Evolutionary conservation across 2,888 invertebrate species (phyloP).

Genomic region (Rhingia campestris): DNA sequence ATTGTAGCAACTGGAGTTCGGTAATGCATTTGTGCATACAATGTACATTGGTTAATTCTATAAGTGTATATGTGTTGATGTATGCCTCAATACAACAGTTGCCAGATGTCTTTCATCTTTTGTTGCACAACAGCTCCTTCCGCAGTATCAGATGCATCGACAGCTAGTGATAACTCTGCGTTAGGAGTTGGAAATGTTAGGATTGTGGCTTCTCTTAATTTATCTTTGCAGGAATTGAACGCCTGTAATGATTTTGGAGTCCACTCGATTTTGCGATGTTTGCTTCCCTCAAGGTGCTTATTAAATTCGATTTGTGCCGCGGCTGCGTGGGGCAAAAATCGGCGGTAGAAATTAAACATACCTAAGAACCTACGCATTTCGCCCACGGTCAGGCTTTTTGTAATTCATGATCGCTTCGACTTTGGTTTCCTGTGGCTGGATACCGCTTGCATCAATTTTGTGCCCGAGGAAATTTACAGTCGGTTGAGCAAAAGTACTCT

Average conservation of each 20-base stretch:
- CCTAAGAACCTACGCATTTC: slow-evolving; percentile 74
- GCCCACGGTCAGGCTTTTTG: slow-evolving; percentile 48
- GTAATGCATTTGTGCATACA: no score
- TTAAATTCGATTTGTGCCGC: slow-evolving; percentile 37
- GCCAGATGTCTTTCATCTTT: neutral
- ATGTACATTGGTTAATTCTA: no score
- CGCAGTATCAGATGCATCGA: slow-evolving; percentile 13
- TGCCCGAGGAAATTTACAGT: slow-evolving; percentile 66
- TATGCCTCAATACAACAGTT: no score
- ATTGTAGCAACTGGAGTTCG: no score
- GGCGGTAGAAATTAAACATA: slow-evolving; percentile 69
- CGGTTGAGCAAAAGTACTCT: slow-evolving; percentile 54
- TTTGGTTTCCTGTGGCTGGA: slow-evolving; percentile 51
- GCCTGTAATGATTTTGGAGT: slow-evolving; percentile 12
- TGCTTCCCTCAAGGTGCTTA: slow-evolving; percentile 41
- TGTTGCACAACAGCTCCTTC: slow-evolving; percentile 34
- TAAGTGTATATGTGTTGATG: no score
- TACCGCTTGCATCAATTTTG: slow-evolving; percentile 37
- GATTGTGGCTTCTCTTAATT: neutral
- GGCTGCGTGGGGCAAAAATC: no score
- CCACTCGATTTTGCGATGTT: slow-evolving; percentile 33
- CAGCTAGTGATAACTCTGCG: neutral
- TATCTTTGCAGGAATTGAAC: slow-evolving; percentile 52
- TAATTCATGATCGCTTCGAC: slow-evolving; percentile 62
- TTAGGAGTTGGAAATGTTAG: neutral